phyloP scores from a whole-genome alignment of 2,797 vertebrate genomes.

The Oophaga sylvatica region DNA sequence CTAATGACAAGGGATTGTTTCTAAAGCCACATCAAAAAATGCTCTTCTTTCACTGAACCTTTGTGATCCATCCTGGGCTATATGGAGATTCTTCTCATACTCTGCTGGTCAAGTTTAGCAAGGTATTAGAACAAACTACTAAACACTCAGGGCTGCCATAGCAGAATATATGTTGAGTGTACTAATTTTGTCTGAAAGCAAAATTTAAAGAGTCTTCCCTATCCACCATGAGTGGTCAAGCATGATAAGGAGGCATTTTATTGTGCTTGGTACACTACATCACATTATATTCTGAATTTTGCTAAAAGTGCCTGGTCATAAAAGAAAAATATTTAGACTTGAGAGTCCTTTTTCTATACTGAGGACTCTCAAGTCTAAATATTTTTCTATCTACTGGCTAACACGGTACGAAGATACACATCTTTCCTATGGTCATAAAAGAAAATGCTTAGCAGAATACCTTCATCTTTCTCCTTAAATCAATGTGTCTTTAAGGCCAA shows the following conservation, averaged over 20 bases:
- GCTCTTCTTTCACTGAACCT: background rate
- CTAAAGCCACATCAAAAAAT: background rate
- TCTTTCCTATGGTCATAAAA: constrained; percentile 20
- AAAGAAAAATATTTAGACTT: background rate
- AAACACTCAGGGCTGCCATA: background rate
- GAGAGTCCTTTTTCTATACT: no score
- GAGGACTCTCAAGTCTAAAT: no score
- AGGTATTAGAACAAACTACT: background rate
- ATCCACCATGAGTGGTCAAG: background rate
- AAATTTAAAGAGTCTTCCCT: background rate
- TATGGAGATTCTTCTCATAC: background rate
- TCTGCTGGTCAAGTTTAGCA: background rate
- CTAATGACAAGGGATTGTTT: background rate
- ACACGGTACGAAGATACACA: no score
- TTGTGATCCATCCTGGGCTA: background rate
- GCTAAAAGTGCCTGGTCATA: constrained; percentile 49
- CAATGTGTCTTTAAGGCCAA: constrained; percentile 54
- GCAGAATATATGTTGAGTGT: background rate
- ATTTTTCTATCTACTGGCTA: background rate
- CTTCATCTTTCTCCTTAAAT: constrained; percentile 51
- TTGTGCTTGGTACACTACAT: background rate
- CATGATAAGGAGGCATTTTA: background rate
- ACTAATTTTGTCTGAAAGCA: no score
- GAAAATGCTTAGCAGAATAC: constrained; percentile 17
- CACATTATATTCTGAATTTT: constrained; percentile 12